Percentiles rank a stretch among this genome's conserved stretches.
These are phyloP conservation scores for Mobula hypostoma DNA, from an alignment of 2,113 vertebrate species.

Conservation along the genomic window DNA sequence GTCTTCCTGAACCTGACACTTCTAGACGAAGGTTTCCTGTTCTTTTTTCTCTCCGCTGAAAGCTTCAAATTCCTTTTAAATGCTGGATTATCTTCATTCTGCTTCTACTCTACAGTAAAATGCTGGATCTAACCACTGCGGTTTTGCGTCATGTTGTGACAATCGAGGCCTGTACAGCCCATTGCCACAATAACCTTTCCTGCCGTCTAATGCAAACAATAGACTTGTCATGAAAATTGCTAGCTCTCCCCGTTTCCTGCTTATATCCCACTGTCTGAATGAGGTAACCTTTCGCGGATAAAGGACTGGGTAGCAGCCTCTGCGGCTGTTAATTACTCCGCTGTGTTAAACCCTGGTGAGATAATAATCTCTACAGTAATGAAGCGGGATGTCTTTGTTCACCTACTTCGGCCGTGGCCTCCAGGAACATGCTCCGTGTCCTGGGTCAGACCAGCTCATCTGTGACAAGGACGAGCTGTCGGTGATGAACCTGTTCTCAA, in stretches of 20 bases:
- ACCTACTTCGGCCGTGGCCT: neutral
- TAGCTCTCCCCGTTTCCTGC: neutral
- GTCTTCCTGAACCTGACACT: too few species aligned
- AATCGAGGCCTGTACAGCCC: neutral
- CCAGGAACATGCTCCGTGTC: neutral
- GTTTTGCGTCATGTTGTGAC: neutral
- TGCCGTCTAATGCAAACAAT: neutral
- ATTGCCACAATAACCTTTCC: slow-evolving; percentile 4
- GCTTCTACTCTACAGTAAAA: too few species aligned
- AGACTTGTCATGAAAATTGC: neutral
- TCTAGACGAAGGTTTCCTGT: too few species aligned
- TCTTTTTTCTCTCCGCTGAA: too few species aligned
- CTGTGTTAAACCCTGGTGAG: neutral
- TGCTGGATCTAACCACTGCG: too few species aligned
- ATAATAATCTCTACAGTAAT: neutral
- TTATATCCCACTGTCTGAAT: neutral
- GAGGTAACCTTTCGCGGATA: neutral
- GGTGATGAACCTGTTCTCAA: neutral
- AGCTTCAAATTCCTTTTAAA: too few species aligned
- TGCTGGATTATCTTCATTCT: too few species aligned
- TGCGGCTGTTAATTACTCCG: neutral
- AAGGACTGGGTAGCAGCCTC: neutral
- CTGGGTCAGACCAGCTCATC: neutral
- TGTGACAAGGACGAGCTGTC: neutral
- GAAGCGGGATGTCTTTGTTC: neutral